phyloP scores from a whole-genome alignment of 2,797 vertebrate species.

The Trichosurus vulpecula region DNA sequence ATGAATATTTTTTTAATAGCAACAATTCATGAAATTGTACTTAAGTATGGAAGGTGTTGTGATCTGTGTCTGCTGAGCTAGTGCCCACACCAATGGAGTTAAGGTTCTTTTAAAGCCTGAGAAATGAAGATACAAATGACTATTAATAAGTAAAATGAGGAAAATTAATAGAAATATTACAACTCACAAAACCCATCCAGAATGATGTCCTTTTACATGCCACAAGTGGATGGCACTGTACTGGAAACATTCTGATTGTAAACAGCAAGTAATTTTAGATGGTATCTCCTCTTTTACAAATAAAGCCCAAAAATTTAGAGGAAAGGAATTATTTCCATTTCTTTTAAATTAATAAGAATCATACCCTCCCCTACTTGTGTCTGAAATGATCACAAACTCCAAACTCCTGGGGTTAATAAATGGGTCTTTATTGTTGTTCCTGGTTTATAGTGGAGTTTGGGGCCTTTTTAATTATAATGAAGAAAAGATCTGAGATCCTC shows the following conservation, averaged over 20 bases:
- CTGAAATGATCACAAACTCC: neutral
- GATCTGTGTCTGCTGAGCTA: too few species aligned
- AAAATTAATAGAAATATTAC: neutral
- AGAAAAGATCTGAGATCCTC: neutral
- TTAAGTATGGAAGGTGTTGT: too few species aligned
- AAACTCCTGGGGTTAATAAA: neutral
- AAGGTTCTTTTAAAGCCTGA: too few species aligned
- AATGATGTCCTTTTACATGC: neutral
- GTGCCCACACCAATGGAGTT: too few species aligned
- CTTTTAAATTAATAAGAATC: neutral
- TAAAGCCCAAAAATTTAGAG: fast-evolving
- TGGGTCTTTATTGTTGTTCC: neutral
- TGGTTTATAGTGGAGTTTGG: neutral
- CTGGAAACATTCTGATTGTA: neutral
- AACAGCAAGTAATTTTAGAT: neutral
- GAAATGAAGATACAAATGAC: too few species aligned
- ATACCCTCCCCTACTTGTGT: neutral
- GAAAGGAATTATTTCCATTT: neutral
- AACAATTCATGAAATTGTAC: too few species aligned
- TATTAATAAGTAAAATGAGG: too few species aligned
- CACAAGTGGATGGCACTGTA: neutral
- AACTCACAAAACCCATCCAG: neutral
- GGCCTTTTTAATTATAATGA: neutral
- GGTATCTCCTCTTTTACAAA: neutral
- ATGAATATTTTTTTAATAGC: neutral